phyloP scores from a whole-genome alignment of 1,140 invertebrate species.

The Aphelenchoides fujianensis region DNA sequence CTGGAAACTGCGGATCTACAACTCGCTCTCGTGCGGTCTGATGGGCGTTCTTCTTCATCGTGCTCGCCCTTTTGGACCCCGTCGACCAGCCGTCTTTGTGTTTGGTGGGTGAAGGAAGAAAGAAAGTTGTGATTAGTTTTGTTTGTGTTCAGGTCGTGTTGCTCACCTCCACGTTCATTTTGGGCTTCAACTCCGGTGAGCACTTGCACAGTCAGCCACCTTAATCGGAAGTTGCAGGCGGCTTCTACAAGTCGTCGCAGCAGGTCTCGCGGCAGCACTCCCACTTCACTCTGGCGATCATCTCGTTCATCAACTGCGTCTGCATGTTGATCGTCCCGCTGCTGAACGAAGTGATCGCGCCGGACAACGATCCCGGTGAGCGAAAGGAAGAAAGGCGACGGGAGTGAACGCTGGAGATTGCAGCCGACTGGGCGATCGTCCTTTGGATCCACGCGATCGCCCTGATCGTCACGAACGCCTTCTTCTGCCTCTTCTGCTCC shows the following conservation, averaged over 20 bases:
- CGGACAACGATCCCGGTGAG: conserved; percentile 48
- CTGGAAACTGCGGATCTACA: conserved; percentile 49
- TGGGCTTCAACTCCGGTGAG: conserved; percentile 46
- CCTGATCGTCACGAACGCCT: conserved; percentile 46
- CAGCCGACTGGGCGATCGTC: conserved; percentile 52
- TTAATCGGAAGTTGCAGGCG: conserved; percentile 1
- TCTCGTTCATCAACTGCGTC: conserved; percentile 58
- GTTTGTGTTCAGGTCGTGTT: conserved; percentile 34
- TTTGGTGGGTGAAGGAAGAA: conserved; percentile 27
- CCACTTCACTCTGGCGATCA: conserved; percentile 60
- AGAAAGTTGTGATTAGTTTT: background rate
- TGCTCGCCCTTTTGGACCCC: conserved; percentile 48
- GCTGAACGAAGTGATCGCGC: conserved; percentile 56
- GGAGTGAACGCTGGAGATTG: conserved; percentile 25
- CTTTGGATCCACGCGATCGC: conserved; percentile 55
- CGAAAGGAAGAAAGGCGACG: background rate
- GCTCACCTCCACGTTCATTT: conserved; percentile 46
- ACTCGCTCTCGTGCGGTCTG: conserved; percentile 46
- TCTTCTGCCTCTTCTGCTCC: conserved; percentile 54
- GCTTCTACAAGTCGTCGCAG: conserved; percentile 51
- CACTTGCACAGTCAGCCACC: background rate
- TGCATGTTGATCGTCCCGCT: conserved; percentile 57
- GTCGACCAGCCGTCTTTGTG: conserved; percentile 39
- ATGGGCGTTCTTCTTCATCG: conserved; percentile 54
- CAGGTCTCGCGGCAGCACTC: conserved; percentile 58